Evolutionary conservation across 2,888 invertebrate species (phyloP).

Genomic region (Pantelozetes paolii): DNA sequence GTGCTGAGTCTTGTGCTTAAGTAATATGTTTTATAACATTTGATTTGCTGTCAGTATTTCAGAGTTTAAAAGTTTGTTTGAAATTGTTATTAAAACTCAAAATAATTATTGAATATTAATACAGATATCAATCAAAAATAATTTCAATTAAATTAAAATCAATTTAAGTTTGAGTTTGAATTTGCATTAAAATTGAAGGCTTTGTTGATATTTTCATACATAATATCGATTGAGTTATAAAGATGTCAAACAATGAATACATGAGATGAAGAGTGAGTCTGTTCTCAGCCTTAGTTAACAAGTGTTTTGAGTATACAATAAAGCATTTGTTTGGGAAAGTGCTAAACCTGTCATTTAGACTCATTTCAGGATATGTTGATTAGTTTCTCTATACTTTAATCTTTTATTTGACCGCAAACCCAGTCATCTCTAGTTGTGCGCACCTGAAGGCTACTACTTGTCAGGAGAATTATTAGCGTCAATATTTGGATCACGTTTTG

Average conservation of each 20-base stretch:
- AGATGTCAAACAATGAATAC: constrained; percentile 12
- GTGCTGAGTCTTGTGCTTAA: too few species aligned
- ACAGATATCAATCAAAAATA: not conserved
- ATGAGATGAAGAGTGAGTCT: constrained; percentile 24
- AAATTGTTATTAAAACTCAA: not conserved
- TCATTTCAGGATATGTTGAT: constrained; percentile 35
- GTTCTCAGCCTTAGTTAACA: not conserved
- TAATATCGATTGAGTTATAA: constrained; percentile 8
- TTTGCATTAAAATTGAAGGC: not conserved
- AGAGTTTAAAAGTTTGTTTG: not conserved
- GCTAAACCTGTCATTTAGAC: constrained; percentile 33
- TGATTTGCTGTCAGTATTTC: not conserved
- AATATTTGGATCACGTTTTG: constrained; percentile 36
- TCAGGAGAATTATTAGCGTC: constrained; percentile 36
- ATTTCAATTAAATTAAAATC: not conserved
- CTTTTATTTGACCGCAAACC: constrained; percentile 34
- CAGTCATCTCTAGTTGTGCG: constrained; percentile 17
- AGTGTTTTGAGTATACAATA: constrained; percentile 14
- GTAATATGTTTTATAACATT: not conserved
- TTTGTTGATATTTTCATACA: not conserved
- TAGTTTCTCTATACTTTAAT: constrained; percentile 30
- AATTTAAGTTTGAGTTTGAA: not conserved
- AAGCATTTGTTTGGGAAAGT: constrained; percentile 31
- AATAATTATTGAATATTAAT: constrained; percentile 4
- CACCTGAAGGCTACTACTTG: constrained; percentile 26